Conservation (phyloP, 1,140 invertebrate genomes). For the Aphaenogaster floridana region DNA sequence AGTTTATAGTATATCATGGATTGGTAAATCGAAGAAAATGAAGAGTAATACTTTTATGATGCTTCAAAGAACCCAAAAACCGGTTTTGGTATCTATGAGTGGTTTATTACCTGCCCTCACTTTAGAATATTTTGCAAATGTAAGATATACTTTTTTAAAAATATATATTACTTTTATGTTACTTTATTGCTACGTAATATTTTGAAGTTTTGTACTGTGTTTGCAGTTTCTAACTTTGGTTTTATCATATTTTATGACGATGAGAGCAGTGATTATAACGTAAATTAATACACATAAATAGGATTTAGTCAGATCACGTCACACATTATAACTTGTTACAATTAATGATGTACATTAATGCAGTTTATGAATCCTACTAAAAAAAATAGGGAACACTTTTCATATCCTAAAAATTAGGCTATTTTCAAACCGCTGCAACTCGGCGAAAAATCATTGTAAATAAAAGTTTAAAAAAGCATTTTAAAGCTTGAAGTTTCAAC, state of each 20-base stretch:
- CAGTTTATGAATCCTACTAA: too few species aligned
- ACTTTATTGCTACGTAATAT: neutral
- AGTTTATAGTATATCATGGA: constrained; percentile 10
- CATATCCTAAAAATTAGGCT: too few species aligned
- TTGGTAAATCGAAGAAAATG: constrained; percentile 35
- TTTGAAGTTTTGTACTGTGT: neutral
- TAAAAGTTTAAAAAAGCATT: too few species aligned
- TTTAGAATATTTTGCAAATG: constrained; percentile 65
- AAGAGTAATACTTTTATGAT: constrained; percentile 44
- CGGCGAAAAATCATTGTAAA: too few species aligned
- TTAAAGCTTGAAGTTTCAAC: too few species aligned
- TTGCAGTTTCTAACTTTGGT: constrained; percentile 68
- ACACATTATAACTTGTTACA: too few species aligned
- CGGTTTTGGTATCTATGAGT: constrained; percentile 46
- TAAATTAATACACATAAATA: too few species aligned
- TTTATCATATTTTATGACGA: constrained; percentile 68
- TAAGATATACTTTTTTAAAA: constrained; percentile 43
- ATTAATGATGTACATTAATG: too few species aligned
- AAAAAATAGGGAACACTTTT: too few species aligned
- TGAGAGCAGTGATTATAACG: constrained; percentile 51
- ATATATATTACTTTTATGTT: constrained; percentile 1
- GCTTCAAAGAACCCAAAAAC: constrained; percentile 55
- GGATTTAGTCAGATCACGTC: too few species aligned
- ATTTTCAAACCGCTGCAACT: too few species aligned
- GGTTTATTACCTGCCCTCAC: constrained; percentile 63